Conservation (phyloP, 2,888 invertebrate genomes). For the Lepidochitona cinerea region DNA sequence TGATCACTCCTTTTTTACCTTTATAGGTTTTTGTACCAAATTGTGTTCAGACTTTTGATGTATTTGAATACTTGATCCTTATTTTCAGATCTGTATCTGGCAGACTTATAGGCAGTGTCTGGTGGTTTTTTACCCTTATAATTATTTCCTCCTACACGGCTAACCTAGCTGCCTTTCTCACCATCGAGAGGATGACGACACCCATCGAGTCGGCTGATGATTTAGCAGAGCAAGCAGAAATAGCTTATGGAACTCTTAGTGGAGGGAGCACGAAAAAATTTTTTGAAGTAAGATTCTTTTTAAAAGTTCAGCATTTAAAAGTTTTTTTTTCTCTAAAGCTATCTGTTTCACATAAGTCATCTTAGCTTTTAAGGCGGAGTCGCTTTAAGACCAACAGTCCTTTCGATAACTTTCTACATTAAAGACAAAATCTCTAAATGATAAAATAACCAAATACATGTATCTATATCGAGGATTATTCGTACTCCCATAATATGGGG, state of each 20-base stretch:
- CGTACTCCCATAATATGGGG: too few relatives aligned
- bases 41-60: neutral
- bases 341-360: too few relatives aligned
- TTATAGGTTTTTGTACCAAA: too few relatives aligned
- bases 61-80: neutral
- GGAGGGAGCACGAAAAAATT: constrained; percentile 88
- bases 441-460: too few relatives aligned
- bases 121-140: constrained; percentile 99
- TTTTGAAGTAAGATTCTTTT: constrained; percentile 78
- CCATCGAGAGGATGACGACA: constrained; percentile 95
- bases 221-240: constrained; percentile 81
- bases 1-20: too few relatives aligned
- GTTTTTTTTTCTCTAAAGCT: too few relatives aligned
- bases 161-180: constrained; percentile 93
- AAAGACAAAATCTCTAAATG: too few relatives aligned
- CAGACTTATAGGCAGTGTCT: constrained; percentile 89
- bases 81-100: neutral
- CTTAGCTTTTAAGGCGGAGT: too few relatives aligned
- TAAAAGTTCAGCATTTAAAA: neutral
- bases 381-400: too few relatives aligned
- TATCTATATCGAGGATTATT: too few relatives aligned
- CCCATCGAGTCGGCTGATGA: constrained; percentile 96
- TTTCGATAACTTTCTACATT: too few relatives aligned
- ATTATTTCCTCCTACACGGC: constrained; percentile 99
- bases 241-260: constrained; percentile 78